phyloP scores from a whole-genome alignment of 2,797 vertebrate genomes.

The Gymnoscopelus microlampas region DNA sequence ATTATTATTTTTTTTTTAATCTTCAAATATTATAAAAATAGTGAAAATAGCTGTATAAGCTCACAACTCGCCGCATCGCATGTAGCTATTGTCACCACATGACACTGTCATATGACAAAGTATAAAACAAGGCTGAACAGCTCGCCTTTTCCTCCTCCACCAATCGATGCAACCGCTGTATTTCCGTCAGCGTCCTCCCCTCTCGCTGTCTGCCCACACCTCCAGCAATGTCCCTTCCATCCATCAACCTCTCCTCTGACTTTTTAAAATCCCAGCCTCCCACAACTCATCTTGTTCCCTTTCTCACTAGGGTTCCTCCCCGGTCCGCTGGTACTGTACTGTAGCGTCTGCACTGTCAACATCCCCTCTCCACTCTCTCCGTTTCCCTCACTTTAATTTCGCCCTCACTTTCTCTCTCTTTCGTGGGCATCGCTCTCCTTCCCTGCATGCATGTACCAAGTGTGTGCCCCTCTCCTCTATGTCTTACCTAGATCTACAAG shows the following conservation, averaged over 20 bases:
- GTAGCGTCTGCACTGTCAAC: slow-evolving; percentile 56
- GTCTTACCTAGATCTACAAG: too few species aligned
- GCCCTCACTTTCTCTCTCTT: slow-evolving; percentile 13
- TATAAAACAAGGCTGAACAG: background rate
- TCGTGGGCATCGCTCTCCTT: slow-evolving; percentile 1
- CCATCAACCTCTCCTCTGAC: slow-evolving; percentile 63
- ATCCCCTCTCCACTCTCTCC: slow-evolving; percentile 20
- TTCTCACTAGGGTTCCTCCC: slow-evolving; percentile 66
- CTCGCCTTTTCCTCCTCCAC: slow-evolving; percentile 26
- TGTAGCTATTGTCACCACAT: too few species aligned
- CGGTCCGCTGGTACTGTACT: slow-evolving; percentile 35
- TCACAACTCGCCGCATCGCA: too few species aligned
- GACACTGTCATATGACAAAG: too few species aligned
- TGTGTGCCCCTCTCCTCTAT: too few species aligned
- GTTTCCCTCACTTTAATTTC: background rate
- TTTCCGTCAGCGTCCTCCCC: slow-evolving; percentile 27
- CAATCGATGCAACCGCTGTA: slow-evolving; percentile 18
- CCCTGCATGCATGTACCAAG: background rate
- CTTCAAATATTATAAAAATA: too few species aligned
- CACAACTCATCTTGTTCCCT: slow-evolving; percentile 69
- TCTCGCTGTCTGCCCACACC: slow-evolving; percentile 40
- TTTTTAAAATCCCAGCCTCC: slow-evolving; percentile 70
- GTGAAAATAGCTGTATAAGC: too few species aligned
- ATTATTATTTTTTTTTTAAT: too few species aligned
- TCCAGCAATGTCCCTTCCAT: slow-evolving; percentile 55